Evolutionary conservation across 2,888 invertebrate genomes (phyloP), one percentile per base, ranked within the genome.

Genomic region (Ornithoptera priamus): DNA sequence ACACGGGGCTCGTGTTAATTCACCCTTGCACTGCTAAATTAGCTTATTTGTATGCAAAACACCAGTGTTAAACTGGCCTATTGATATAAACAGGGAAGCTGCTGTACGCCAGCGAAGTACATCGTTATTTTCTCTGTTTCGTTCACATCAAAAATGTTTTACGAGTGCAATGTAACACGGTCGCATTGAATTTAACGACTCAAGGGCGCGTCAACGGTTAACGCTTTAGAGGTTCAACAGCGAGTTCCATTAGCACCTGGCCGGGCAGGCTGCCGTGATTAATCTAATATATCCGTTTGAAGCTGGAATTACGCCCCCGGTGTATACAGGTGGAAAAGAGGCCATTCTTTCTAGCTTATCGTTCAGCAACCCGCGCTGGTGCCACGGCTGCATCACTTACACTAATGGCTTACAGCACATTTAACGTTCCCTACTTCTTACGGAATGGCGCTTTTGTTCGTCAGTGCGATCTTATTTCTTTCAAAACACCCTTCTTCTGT

Each of bases 271-370:
- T 80, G 85, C 83, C 83, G 83, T 85, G 82, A 89, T 88, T 87
- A 89, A 89, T 90, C 83, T 85, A 86, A 89, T 90, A 87, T 85
- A 84, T 87, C 85, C 83, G 82, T 85, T 86, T 84, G 80, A 83
- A 81, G 82, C 80, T 75, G 80, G 83, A 86, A 88, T 89, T 85
- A 85, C 80, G 74, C 83, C 82, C 80, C 82, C 75, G 76, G 81
- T 80, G 78, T 77, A 76, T 78, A 77, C 73, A 77, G 79, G 72
- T 70, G 70, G 57, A 70, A 63, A 75, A 77, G 74, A 75, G 72
- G 73, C 76, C 74, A 81, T 81, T 82, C 81, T 83, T 84, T 81
- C 75, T 73, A 74, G 67, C 73, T 78, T 76, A 76, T 75, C 75
- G 76, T 73, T 75, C 75, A 76, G 75, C 72, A 75, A 74, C 75